phyloP scores from a whole-genome alignment of 2,888 invertebrate genomes.

The Lymantria monacha region DNA sequence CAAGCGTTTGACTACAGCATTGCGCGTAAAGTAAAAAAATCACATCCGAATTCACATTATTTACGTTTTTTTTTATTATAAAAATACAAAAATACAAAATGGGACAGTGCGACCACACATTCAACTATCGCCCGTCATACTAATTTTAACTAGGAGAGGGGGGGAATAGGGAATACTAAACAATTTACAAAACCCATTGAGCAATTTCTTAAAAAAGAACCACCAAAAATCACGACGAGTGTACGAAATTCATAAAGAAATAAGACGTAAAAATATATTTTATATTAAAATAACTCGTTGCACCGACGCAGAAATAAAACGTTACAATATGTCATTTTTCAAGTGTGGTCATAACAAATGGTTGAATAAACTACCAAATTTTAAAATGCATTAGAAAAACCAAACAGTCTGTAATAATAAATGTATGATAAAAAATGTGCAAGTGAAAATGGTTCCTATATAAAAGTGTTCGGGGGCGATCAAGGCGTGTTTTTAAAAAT shows the following conservation, averaged over 20 bases:
- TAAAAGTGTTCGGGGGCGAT: constrained; percentile 47
- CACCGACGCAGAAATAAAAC: constrained; percentile 39
- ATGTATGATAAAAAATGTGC: constrained; percentile 43
- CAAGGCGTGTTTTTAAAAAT: constrained; percentile 57
- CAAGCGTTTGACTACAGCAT: constrained; percentile 57
- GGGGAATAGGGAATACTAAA: constrained; percentile 71
- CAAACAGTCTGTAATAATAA: constrained; percentile 34
- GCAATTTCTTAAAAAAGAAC: constrained; percentile 72
- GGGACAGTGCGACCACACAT: constrained; percentile 75
- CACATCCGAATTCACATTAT: constrained; percentile 75
- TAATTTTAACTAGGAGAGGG: constrained; percentile 54
- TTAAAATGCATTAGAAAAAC: constrained; percentile 38
- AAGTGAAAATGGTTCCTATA: constrained; percentile 43
- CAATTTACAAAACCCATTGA: constrained; percentile 68
- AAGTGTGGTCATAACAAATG: constrained; percentile 52
- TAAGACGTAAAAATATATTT: constrained; percentile 38
- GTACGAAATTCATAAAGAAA: constrained; percentile 45
- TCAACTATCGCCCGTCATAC: constrained; percentile 66
- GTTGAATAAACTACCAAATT: constrained; percentile 31
- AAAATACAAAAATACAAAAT: constrained; percentile 83
- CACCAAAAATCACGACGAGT: constrained; percentile 50
- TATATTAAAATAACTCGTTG: constrained; percentile 37
- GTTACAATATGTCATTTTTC: constrained; percentile 38
- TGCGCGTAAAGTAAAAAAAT: constrained; percentile 75
- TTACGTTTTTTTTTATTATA: constrained; percentile 76